phyloP scores from a whole-genome alignment of 2,888 invertebrate genomes.

The Xylota segnis region DNA sequence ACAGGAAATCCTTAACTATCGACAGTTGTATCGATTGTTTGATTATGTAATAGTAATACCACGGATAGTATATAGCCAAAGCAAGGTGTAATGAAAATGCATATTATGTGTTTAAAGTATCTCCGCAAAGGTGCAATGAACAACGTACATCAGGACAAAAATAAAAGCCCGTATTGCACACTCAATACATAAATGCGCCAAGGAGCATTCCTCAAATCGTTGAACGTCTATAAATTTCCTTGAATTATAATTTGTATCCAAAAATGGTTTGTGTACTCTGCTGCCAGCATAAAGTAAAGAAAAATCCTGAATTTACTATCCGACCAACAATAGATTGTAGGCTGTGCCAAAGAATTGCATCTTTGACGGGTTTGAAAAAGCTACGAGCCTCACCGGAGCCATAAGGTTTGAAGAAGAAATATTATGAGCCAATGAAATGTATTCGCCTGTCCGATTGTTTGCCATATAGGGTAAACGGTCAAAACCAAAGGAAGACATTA shows the following conservation, averaged over 20 bases:
- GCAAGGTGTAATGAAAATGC: too few species aligned
- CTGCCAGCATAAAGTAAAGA: conserved; percentile 18
- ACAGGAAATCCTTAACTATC: too few species aligned
- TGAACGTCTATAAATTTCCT: conserved; percentile 50
- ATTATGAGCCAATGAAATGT: conserved; percentile 70
- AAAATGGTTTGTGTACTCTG: conserved; percentile 55
- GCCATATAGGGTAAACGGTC: conserved; percentile 73
- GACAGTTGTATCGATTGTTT: too few species aligned
- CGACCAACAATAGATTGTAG: conserved; percentile 60
- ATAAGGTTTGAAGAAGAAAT: conserved; percentile 57
- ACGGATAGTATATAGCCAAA: too few species aligned
- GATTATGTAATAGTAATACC: too few species aligned
- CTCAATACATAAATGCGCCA: conserved; percentile 1
- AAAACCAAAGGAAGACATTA: conserved; percentile 75
- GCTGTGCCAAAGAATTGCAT: conserved; percentile 64
- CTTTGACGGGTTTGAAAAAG: conserved; percentile 62
- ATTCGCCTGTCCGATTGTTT: conserved; percentile 77
- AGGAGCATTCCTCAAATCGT: conserved; percentile 8
- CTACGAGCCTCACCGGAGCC: conserved; percentile 50
- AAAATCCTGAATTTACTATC: conserved; percentile 35
- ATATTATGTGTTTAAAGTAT: too few species aligned
- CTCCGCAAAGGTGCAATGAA: too few species aligned
- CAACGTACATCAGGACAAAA: not conserved
- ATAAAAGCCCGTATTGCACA: conserved; percentile 18
- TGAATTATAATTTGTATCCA: conserved; percentile 63